Evolutionary conservation across 2,797 vertebrate species (phyloP).

Genomic region (Leucoraja ocellata): DNA sequence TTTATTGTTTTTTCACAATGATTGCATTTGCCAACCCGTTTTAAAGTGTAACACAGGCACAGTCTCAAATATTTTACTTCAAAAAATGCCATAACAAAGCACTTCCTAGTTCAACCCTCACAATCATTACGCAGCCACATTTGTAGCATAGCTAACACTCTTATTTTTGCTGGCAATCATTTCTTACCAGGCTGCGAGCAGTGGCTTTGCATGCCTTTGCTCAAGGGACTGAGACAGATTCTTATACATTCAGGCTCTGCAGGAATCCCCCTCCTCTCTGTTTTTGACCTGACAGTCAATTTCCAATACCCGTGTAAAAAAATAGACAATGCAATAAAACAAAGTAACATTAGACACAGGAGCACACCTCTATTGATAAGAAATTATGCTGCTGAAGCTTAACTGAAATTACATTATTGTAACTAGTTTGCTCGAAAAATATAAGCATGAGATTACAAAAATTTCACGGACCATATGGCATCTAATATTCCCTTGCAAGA

Average conservation of each 20-base stretch:
- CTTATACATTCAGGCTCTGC: slow-evolving; percentile 4
- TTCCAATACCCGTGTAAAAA: neutral
- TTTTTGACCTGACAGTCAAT: neutral
- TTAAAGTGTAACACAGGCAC: neutral
- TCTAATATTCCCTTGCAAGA: slow-evolving; percentile 30
- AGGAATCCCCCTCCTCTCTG: neutral
- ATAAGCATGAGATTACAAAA: neutral
- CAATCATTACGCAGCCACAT: slow-evolving; percentile 26
- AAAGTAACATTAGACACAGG: neutral
- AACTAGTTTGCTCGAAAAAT: neutral
- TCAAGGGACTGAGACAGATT: neutral
- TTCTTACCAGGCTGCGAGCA: neutral
- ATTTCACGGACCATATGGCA: slow-evolving; percentile 12
- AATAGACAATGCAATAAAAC: neutral
- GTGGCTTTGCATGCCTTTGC: slow-evolving; percentile 10
- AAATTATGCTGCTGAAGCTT: neutral
- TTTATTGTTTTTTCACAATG: neutral
- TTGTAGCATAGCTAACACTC: slow-evolving; percentile 24
- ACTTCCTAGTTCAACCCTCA: neutral
- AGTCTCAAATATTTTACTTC: neutral
- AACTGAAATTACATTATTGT: neutral
- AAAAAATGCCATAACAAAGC: neutral
- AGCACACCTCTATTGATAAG: neutral
- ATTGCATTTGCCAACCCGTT: neutral
- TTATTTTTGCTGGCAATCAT: slow-evolving; percentile 28